Percentiles rank a stretch among this genome's conserved stretches.
phyloP scores from a whole-genome alignment of 2,888 invertebrate genomes.

The Aromia moschata region DNA sequence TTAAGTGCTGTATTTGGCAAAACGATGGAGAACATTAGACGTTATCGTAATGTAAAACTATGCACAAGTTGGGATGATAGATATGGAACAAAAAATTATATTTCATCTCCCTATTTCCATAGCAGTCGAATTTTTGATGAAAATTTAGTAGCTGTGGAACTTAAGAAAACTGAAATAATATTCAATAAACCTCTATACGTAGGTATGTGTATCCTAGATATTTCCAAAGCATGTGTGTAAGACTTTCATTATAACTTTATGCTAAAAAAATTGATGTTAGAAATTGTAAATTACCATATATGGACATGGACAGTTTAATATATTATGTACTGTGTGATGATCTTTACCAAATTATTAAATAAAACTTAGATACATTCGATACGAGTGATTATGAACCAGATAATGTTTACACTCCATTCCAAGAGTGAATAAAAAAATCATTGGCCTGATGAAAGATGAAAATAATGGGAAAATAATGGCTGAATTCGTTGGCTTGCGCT shows the following conservation, averaged over 20 bases:
- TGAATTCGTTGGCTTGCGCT: not conserved
- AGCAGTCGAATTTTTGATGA: not conserved
- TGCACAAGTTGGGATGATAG: not conserved
- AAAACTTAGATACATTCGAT: not conserved
- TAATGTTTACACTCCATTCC: not conserved
- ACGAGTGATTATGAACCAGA: not conserved
- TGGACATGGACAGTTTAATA: not conserved
- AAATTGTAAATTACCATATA: not conserved
- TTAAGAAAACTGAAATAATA: not conserved
- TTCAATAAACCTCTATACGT: not conserved
- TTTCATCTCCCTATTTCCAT: not conserved
- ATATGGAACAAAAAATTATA: not conserved
- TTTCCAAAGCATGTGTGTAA: not conserved
- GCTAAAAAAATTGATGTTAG: not conserved
- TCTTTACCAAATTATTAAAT: not conserved
- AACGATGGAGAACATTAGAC: not conserved
- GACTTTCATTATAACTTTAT: not conserved
- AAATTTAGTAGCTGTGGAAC: not conserved
- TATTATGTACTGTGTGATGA: not conserved
- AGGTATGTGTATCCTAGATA: not conserved
- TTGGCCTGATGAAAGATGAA: not conserved
- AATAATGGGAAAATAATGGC: not conserved
- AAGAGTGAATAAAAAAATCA: not conserved
- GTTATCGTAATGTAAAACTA: not conserved
- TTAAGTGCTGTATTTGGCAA: not conserved